Base-by-base conservation (phyloP, 2,888 invertebrate species). In the Thymelicus sylvestris region DNA sequence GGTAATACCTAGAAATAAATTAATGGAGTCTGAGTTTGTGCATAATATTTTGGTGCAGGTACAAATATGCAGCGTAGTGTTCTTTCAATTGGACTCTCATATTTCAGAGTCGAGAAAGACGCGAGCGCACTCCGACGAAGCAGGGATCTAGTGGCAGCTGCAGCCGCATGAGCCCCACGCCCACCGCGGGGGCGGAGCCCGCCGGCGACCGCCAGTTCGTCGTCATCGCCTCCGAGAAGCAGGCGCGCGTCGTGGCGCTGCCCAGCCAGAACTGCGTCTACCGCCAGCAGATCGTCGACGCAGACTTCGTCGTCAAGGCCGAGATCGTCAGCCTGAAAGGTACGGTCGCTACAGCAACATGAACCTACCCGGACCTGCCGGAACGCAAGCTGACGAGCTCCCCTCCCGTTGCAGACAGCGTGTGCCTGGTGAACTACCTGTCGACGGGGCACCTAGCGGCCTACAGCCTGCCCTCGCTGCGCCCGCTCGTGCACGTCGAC, bases 241-340 rank as follows among this genome's bases (percentile, higher is more conserved):
- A 99, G 94, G 98, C 98, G 74, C 95, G 98, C 81, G 97, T 99
- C 76, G 97, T 99, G 76, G 98, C 98, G 77, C 95, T 99, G 86
- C 99, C 99, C 76, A 98, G 98, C 80, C 99, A 99, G 93, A 98
- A 97, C 88, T 98, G 98, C 94, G 96, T 98, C 80, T 98, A 98
- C 93, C 96, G 98, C 81, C 97, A 97, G 89, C 98, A 98, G 92
- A 95, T 99, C 80, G 97, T 98, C 75, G 98, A 99, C 84, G 96
- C 96, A 10, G 98, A 98, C 91, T 98, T 98, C 91, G 98, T 98
- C 74, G 97, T 98, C 77, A 98, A 98, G 93, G 98, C 98, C 73
- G 98, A 98, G 93, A 97, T 98, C 83, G 97, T 98, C 82, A 96
- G 97, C 83, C 95, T 99, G 85, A 98, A 97, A 96, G 98, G 98